These are phyloP conservation scores for Coptotermes formosanus DNA, from an alignment of 1,140 invertebrate genomes.

Conservation along the genomic window DNA sequence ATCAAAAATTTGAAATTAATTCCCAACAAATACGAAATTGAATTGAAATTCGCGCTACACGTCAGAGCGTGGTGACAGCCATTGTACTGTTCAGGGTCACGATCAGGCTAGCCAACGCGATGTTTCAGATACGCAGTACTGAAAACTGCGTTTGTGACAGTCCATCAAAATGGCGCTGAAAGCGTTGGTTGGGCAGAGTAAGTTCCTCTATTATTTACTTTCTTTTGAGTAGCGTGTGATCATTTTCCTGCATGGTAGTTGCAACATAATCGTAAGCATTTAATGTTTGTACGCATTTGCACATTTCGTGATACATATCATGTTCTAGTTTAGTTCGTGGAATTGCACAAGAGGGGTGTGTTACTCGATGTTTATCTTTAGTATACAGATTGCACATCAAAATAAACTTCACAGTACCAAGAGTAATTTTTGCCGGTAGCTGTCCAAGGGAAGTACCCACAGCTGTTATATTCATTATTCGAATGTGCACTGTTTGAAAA, in stretches of 20 bases:
- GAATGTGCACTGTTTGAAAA: not conserved
- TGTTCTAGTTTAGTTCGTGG: not conserved
- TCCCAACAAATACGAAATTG: no score
- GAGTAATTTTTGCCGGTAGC: not conserved
- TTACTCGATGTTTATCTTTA: not conserved
- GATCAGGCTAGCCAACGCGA: no score
- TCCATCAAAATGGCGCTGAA: conserved; percentile 64
- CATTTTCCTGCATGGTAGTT: not conserved
- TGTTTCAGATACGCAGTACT: no score
- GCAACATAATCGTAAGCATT: not conserved
- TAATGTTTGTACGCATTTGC: not conserved
- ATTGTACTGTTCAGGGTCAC: no score
- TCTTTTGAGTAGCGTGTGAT: conserved; percentile 18
- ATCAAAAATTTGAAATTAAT: no score
- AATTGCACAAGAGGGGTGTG: not conserved
- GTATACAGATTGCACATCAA: not conserved
- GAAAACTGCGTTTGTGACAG: not conserved
- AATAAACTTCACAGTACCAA: not conserved
- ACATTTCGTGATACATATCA: not conserved
- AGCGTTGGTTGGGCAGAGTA: conserved; percentile 64
- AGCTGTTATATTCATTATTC: not conserved
- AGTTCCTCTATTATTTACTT: conserved; percentile 45
- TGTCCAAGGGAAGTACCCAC: not conserved
- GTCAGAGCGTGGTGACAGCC: no score
- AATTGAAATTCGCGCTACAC: no score